phyloP scores from a whole-genome alignment of 2,888 invertebrate species.

The Achlya flavicornis region DNA sequence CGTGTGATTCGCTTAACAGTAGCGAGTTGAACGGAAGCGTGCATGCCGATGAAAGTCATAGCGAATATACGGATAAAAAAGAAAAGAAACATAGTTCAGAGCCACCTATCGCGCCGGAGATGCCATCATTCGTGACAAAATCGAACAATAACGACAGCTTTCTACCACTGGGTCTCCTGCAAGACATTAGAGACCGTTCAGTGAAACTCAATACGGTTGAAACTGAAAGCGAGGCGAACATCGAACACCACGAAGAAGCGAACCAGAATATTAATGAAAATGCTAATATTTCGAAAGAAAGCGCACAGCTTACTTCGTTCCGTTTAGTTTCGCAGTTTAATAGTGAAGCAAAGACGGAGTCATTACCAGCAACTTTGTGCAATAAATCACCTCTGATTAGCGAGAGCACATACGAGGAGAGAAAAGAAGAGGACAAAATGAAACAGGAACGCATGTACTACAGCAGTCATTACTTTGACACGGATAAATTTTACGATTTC shows the following conservation, averaged over 20 bases:
- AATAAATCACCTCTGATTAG: conserved; percentile 81
- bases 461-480: conserved; percentile 86
- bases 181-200: conserved; percentile 88
- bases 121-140: conserved; percentile 58
- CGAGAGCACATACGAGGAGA: conserved; percentile 88
- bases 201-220: conserved; percentile 77
- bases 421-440: conserved; percentile 80
- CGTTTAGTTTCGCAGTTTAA: conserved; percentile 80
- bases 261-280: conserved; percentile 78
- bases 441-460: conserved; percentile 74
- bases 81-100: conserved; percentile 61
- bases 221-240: conserved; percentile 69
- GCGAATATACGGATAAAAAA: conserved; percentile 68
- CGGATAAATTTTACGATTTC: conserved; percentile 92
- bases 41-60: conserved; percentile 77
- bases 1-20: conserved; percentile 92
- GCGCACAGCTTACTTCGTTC: conserved; percentile 79
- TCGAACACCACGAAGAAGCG: conserved; percentile 61
- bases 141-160: conserved; percentile 76
- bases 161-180: conserved; percentile 86
- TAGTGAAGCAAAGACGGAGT: conserved; percentile 67
- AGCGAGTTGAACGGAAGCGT: conserved; percentile 85
- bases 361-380: conserved; percentile 52
- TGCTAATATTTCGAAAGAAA: conserved; percentile 78
- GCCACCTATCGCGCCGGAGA: conserved; percentile 64